Percentiles rank a stretch among this genome's conserved stretches.
Conservation (phyloP, 2,797 vertebrate species). For the Acanthurus lineatus region DNA sequence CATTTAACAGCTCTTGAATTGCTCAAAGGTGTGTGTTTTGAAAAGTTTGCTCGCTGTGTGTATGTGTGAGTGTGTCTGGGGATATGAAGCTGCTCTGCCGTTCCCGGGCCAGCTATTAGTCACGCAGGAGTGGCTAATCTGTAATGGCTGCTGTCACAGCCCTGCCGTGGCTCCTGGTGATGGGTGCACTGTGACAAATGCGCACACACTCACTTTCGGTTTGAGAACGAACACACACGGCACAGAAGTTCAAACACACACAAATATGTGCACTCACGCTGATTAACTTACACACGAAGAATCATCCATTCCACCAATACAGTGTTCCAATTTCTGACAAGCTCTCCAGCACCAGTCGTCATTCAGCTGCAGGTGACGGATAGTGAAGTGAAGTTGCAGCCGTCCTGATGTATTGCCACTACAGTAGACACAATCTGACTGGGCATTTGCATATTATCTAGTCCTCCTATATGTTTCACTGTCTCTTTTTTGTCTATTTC, state of each 20-base stretch:
- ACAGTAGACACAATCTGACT: slow-evolving; percentile 36
- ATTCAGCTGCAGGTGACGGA: slow-evolving; percentile 61
- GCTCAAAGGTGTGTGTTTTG: slow-evolving; percentile 75
- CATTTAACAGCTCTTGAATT: slow-evolving; percentile 76
- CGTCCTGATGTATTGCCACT: slow-evolving; percentile 22
- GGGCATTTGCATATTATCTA: slow-evolving; percentile 28
- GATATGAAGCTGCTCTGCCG: slow-evolving; percentile 67
- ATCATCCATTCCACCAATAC: slow-evolving; percentile 60
- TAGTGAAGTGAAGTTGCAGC: slow-evolving; percentile 51
- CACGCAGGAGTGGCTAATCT: slow-evolving; percentile 82
- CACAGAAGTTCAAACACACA: slow-evolving; percentile 59
- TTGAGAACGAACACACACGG: slow-evolving; percentile 49
- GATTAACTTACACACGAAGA: slow-evolving; percentile 64
- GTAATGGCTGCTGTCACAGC: slow-evolving; percentile 83
- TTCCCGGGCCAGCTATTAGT: slow-evolving; percentile 81
- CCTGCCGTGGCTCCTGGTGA: slow-evolving; percentile 73
- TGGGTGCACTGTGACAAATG: slow-evolving; percentile 71
- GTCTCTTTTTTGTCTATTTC: not conserved
- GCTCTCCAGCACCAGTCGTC: slow-evolving; percentile 60
- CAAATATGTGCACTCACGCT: slow-evolving; percentile 51
- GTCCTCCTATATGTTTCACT: not conserved
- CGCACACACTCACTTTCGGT: slow-evolving; percentile 62
- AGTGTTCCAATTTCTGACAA: slow-evolving; percentile 63
- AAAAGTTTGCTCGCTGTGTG: slow-evolving; percentile 63
- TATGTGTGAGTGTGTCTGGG: slow-evolving; percentile 60